These are phyloP conservation scores for Macrophya alboannulata DNA, from an alignment of 2,888 invertebrate genomes.

Conservation along the genomic window DNA sequence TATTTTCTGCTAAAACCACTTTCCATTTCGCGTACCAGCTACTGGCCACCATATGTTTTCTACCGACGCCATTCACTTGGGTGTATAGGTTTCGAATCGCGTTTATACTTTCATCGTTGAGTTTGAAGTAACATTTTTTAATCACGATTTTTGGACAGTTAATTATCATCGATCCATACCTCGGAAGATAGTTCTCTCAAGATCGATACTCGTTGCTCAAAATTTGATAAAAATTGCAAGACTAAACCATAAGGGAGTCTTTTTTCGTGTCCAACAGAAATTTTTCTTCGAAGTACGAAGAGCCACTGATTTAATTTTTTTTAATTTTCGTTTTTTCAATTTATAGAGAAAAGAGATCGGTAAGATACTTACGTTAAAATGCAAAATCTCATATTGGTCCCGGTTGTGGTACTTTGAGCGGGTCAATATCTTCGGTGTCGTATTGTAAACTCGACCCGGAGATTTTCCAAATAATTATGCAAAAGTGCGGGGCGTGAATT, in stretches of 20 bases:
- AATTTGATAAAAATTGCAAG: neutral
- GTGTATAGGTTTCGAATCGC: conserved; percentile 21
- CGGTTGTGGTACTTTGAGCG: neutral
- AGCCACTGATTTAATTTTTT: neutral
- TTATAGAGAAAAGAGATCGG: neutral
- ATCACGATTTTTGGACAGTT: neutral
- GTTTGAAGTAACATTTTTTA: neutral
- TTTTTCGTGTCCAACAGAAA: neutral
- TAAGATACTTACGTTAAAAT: conserved; percentile 39
- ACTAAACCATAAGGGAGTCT: neutral
- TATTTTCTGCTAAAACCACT: conserved; percentile 68
- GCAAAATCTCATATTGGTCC: conserved; percentile 46
- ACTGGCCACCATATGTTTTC: conserved; percentile 68
- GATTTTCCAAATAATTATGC: neutral
- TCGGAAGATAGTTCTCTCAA: neutral
- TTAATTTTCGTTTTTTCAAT: neutral
- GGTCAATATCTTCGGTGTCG: neutral
- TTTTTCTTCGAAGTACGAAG: neutral
- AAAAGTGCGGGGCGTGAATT: neutral
- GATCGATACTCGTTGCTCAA: neutral
- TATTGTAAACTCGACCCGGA: neutral
- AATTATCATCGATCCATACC: neutral
- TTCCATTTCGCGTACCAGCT: conserved; percentile 66
- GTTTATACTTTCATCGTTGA: conserved; percentile 22
- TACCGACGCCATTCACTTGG: conserved; percentile 64